Evolutionary conservation across 2,113 vertebrate species (phyloP), one percentile per base, ranked within the genome.

Genomic region (Rousettus leschenaultii): DNA sequence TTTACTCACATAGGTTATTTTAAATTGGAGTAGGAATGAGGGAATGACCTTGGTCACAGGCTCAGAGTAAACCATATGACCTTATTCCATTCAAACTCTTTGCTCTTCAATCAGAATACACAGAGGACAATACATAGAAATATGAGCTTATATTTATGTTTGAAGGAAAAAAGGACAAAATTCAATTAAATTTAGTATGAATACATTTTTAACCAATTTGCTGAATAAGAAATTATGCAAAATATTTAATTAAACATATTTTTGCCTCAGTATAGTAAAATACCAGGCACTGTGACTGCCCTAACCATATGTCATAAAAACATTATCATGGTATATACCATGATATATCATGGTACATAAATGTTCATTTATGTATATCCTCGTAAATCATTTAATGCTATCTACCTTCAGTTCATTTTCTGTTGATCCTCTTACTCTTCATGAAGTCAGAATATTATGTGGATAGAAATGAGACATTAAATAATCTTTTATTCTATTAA

Each of bases 1-100:
- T 93, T 97, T 85, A 59, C 38, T 90, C 71, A 86, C 21, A 79
- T 55, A 83, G 19, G 28, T 90, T 78, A 96, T 91, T 83, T 87
- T n/a, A 96, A 40, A 26, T 35, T 66, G 40, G 26, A 89, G 3
- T 57, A 92, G 9, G 26, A 51, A 53, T 48, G 22, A 75, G 0
- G 24, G 12, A 40, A 61, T 43, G 59, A 71, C 13, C 21, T 80
- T 85, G 65, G 13, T 68, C 6, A 83, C 8, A 90, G 61, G 26
- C 9, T 65, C 26, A 53, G 5, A 43, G 51, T 40, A 61, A 94
- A 77, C 4, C 2, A 0, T 24, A 40, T 61, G 78, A 43, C 2
- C 15, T 91, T 53, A 15, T 30, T 66, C 16, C 18, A 48, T 59
- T 90, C n/a, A 82, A 66, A 89, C 15, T 63, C 13, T 61, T 89